Evolutionary conservation across 2,888 invertebrate species (phyloP), one percentile per base, ranked within the genome.

Genomic region (Anaspis maculata): DNA sequence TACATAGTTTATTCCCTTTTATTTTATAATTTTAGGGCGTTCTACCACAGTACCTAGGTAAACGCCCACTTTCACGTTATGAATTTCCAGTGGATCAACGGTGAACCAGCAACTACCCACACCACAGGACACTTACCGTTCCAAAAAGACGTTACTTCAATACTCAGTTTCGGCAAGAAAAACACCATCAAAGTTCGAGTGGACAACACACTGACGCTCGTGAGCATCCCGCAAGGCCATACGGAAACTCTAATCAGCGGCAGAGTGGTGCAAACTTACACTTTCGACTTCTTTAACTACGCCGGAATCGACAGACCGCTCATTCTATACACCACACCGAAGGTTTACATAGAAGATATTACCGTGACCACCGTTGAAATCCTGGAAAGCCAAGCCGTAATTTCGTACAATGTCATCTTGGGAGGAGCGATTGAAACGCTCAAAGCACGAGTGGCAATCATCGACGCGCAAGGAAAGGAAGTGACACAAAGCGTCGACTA

Each of bases 221-320:
- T 81, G 6, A 94, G 92, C 1, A 73, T 97, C 21, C 96, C 96
- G 1, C 96, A 95, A 59, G 96, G 95, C 12, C 5, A 11, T 11
- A 4, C 10, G 4, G 24, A 10, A 9, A 24, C 14, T 13, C 12
- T 26, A 3, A 13, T n/a, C n/a, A n/a, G 52, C 39, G 56, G 56
- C 48, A 64, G 67, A 45, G 72, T 79, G 44, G 64, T 79, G 12
- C 92, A 94, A 60, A 70, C 74, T 3, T 88, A 90, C 53, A 82
- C 85, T 12, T 95, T 97, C 61, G 97, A 97, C 62, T 97, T 97
- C 68, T 95, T 92, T 70, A 96, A 97, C 66, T 97, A 95, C 62
- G 96, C 96, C 11, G 97, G 97, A 5, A 94, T 97, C 42, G 91
- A 97, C 60, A 78, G 97, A 31, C 78, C 91, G 5, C 95, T 97